phyloP scores from a whole-genome alignment of 53 echinoderm and acorn worm species.

The Crossaster papposus region DNA sequence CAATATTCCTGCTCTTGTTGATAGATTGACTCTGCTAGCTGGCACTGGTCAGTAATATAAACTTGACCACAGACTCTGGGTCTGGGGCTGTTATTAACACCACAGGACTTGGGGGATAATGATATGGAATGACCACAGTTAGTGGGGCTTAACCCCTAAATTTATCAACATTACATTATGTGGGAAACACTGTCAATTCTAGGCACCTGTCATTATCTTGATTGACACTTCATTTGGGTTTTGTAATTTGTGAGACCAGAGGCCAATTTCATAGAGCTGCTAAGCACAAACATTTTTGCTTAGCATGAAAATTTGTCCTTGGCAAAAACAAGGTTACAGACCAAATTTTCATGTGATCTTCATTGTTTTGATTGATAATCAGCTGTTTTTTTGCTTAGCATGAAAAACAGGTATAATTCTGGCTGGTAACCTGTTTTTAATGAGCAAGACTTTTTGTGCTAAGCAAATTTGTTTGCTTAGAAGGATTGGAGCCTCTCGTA shows the following conservation, averaged over 20 bases:
- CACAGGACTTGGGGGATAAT: neutral
- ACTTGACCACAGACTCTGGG: slow-evolving; percentile 30
- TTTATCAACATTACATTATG: slow-evolving; percentile 33
- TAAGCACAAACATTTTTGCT: too few relatives aligned
- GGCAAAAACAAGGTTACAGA: too few relatives aligned
- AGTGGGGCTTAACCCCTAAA: slow-evolving; percentile 28
- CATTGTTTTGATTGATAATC: too few relatives aligned
- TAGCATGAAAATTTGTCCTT: too few relatives aligned
- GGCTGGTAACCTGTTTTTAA: too few relatives aligned
- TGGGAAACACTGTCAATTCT: neutral
- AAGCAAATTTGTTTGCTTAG: too few relatives aligned
- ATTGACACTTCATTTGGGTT: neutral
- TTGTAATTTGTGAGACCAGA: neutral
- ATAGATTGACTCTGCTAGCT: slow-evolving; percentile 1
- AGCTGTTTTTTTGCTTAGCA: too few relatives aligned
- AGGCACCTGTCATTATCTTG: neutral
- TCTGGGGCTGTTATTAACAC: neutral
- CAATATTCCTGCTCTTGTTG: slow-evolving; percentile 37
- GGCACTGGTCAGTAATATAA: slow-evolving; percentile 16
- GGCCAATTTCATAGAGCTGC: too few relatives aligned
- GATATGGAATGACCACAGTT: slow-evolving; percentile 15
- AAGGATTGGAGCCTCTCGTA: too few relatives aligned
- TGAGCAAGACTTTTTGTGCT: too few relatives aligned
- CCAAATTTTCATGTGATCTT: too few relatives aligned
- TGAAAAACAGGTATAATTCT: too few relatives aligned